Evolutionary conservation across 1,140 invertebrate genomes (phyloP).

Genomic region (Ylistrum balloti): DNA sequence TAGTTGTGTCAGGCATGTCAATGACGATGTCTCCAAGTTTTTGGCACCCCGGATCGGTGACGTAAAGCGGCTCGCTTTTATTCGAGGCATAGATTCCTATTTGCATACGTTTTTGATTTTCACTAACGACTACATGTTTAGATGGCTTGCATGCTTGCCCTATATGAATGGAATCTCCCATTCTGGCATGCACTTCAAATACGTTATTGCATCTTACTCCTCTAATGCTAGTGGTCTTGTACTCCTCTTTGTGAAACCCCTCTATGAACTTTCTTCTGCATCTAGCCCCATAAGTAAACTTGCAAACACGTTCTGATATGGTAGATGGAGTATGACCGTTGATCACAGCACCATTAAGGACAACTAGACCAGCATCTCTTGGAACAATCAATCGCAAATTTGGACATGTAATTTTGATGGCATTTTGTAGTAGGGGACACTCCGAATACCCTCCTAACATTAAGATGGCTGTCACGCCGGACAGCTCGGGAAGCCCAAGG

Average conservation of each 20-base stretch:
- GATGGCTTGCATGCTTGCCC: not conserved
- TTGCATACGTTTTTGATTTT: constrained; percentile 51
- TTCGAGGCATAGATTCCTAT: constrained; percentile 59
- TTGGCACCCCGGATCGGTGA: constrained; percentile 56
- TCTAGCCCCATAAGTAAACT: not conserved
- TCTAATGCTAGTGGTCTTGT: not conserved
- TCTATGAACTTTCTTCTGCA: not conserved
- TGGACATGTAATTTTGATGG: not conserved
- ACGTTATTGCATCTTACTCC: not conserved
- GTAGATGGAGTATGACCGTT: not conserved
- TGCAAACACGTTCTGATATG: not conserved
- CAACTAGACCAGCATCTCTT: not conserved
- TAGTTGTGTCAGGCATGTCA: constrained; percentile 50
- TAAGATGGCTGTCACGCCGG: not conserved
- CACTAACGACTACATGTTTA: not conserved
- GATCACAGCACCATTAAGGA: not conserved
- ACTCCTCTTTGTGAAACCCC: not conserved
- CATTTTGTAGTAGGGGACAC: not conserved
- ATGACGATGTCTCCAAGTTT: constrained; percentile 62
- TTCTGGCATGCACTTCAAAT: not conserved
- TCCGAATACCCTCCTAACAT: not conserved
- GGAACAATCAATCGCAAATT: not conserved
- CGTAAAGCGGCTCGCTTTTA: constrained; percentile 53
- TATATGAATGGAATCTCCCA: not conserved
- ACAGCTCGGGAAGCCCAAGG: not conserved